Evolutionary conservation across 2,797 vertebrate genomes (phyloP).

Genomic region (Falco peregrinus): DNA sequence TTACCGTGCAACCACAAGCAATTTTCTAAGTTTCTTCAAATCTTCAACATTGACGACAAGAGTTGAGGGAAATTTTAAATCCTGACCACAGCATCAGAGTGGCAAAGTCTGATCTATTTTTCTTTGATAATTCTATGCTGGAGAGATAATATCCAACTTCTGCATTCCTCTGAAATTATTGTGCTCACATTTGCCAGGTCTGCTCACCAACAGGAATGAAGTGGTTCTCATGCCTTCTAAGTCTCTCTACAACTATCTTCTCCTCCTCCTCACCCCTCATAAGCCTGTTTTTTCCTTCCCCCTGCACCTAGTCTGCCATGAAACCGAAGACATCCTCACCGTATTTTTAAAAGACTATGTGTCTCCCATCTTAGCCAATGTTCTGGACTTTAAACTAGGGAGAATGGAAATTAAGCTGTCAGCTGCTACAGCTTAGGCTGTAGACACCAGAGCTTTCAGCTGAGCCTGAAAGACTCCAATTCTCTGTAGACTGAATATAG

Average conservation of each 20-base stretch:
- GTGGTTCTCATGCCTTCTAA: background rate
- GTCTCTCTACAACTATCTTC: background rate
- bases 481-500: background rate
- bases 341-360: background rate
- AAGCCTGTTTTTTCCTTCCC: background rate
- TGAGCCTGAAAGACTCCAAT: background rate
- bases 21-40: conserved; percentile 37
- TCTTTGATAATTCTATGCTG: background rate
- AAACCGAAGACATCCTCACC: background rate
- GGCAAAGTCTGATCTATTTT: background rate
- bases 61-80: background rate
- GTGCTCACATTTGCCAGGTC: background rate
- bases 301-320: background rate
- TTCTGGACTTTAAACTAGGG: background rate
- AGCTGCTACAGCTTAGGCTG: background rate
- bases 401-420: background rate
- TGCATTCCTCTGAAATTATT: background rate
- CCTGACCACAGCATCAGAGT: background rate
- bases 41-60: background rate
- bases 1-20: conserved; percentile 44
- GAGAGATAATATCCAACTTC: background rate
- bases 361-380: background rate
- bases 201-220: background rate
- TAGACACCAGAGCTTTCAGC: background rate
- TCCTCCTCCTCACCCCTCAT: background rate